A percentile compares a stretch with the other conserved stretches of the same genome.
Evolutionary conservation across 2,888 invertebrate genomes (phyloP).

Genomic region (Epicampocera succincta): DNA sequence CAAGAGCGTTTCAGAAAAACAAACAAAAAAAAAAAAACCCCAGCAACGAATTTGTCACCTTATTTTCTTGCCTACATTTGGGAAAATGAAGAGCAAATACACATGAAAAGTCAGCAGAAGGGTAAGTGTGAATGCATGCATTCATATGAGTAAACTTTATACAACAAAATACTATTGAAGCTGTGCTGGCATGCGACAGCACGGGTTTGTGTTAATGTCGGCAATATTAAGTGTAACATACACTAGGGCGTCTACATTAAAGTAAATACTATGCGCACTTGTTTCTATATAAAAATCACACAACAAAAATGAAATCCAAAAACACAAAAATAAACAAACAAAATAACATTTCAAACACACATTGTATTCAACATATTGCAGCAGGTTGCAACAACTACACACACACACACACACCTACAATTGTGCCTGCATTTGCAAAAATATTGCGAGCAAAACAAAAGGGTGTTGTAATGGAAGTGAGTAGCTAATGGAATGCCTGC

Average conservation of each 20-base stretch:
- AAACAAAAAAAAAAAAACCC: constrained; percentile 6
- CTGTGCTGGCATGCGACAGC: not conserved
- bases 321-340: constrained; percentile 38
- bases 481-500: constrained; percentile 42
- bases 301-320: constrained; percentile 40
- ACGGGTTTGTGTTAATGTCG: constrained; percentile 27
- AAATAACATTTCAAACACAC: constrained; percentile 33
- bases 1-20: not conserved
- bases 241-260: constrained; percentile 78
- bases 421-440: constrained; percentile 59
- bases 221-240: constrained; percentile 73
- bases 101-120: constrained; percentile 33
- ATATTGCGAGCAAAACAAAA: constrained; percentile 32
- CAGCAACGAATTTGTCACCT: constrained; percentile 61
- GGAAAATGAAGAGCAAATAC: constrained; percentile 56
- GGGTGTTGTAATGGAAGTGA: constrained; percentile 60
- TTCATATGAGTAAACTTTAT: constrained; percentile 62
- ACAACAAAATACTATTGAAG: constrained; percentile 35
- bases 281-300: constrained; percentile 55
- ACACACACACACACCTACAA: constrained; percentile 13
- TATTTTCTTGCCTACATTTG: constrained; percentile 63
- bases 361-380: constrained; percentile 42
- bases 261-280: constrained; percentile 74
- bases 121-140: constrained; percentile 63
- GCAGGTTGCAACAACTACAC: constrained; percentile 67